Conservation (phyloP, 1,140 invertebrate genomes). For the Luehdorfia chinensis region DNA sequence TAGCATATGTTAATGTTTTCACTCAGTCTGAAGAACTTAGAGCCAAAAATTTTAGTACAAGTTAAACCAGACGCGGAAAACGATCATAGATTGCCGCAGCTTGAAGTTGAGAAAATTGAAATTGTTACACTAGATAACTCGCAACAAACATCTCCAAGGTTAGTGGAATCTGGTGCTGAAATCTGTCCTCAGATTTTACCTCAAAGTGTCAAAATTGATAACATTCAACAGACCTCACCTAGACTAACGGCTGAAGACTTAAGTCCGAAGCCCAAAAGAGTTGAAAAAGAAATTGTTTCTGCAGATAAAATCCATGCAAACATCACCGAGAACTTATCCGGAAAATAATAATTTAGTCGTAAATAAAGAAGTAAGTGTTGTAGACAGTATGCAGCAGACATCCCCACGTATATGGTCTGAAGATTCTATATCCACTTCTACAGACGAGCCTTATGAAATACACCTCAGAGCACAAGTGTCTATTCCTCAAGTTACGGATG, state of each 20-base stretch:
- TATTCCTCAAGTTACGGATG: slow-evolving; percentile 72
- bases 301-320: slow-evolving; percentile 24
- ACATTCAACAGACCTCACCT: slow-evolving; percentile 31
- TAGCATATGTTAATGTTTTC: slow-evolving; percentile 42
- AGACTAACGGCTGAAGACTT: neutral
- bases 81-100: slow-evolving; percentile 6
- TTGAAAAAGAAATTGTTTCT: neutral
- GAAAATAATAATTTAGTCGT: slow-evolving; percentile 15
- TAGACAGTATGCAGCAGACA: slow-evolving; percentile 71
- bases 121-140: slow-evolving; percentile 43
- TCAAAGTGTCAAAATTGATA: slow-evolving; percentile 24
- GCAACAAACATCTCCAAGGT: slow-evolving; percentile 66
- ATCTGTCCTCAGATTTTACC: slow-evolving; percentile 17
- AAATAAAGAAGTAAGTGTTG: slow-evolving; percentile 26
- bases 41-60: neutral
- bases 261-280: neutral
- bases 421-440: slow-evolving; percentile 66
- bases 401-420: slow-evolving; percentile 66
- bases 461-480: slow-evolving; percentile 80
- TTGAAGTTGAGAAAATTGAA: slow-evolving; percentile 26
- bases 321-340: slow-evolving; percentile 24
- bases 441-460: slow-evolving; percentile 81
- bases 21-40: slow-evolving; percentile 62
- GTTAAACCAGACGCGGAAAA: neutral
- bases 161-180: slow-evolving; percentile 14